A percentile compares a stretch with the other conserved stretches of the same genome.
These are phyloP conservation scores for Bos taurus DNA, from an alignment of 2,113 vertebrate species.

Conservation along the genomic window ARS-UCD2.0 NC_037357.1:121647001-121647500, in stretches of 20 bases:
- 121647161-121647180: slow-evolving; percentile 98
- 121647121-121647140: slow-evolving; percentile 60
- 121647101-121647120: slow-evolving; percentile 66
- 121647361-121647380: slow-evolving; percentile 93
- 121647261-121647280: slow-evolving; percentile 95
- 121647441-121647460: neutral
- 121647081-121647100: slow-evolving; percentile 81
- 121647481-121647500: neutral
- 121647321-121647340: slow-evolving; percentile 95
- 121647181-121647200: slow-evolving; percentile 91
- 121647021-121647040: slow-evolving; percentile 78
- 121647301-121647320: slow-evolving; percentile 94
- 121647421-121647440: slow-evolving; percentile 18
- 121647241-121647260: slow-evolving; percentile 80
- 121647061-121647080: slow-evolving; percentile 71
- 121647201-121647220: slow-evolving; percentile 86
- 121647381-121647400: slow-evolving; percentile 60
- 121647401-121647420: neutral
- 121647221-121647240: slow-evolving; percentile 79
- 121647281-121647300: slow-evolving; percentile 96
- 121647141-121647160: slow-evolving; percentile 87
- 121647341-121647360: slow-evolving; percentile 97
- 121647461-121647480: neutral
- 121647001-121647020: slow-evolving; percentile 67
- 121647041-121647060: slow-evolving; percentile 83